A percentile compares a stretch with the other conserved stretches of the same genome.
phyloP scores from a whole-genome alignment of 2,888 invertebrate species.

The Panopea generosa region DNA sequence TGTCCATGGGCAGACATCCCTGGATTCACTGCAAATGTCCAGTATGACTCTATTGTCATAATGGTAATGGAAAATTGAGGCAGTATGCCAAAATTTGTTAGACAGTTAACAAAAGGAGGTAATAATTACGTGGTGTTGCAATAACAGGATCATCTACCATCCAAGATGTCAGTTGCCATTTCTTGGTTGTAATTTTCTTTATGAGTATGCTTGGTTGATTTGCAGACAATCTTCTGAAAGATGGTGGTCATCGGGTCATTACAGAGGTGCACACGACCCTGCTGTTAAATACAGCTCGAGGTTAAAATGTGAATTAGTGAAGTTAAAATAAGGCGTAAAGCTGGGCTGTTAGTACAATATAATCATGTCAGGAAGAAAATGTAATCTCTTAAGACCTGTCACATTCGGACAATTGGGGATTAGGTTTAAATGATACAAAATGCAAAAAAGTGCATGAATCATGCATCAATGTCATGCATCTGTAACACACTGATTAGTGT shows the following conservation, averaged over 20 bases:
- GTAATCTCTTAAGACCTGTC: conserved; percentile 39
- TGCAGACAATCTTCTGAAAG: conserved; percentile 40
- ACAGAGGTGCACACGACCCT: conserved; percentile 47
- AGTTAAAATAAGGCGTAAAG: conserved; percentile 28
- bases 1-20: conserved; percentile 49
- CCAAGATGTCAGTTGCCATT: conserved; percentile 42
- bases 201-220: conserved; percentile 54
- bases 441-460: conserved; percentile 46
- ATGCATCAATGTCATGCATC: conserved; percentile 61
- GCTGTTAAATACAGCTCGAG: conserved; percentile 46
- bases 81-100: conserved; percentile 44
- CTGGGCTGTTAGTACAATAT: conserved; percentile 32
- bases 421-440: conserved; percentile 45
- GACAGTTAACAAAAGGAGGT: conserved; percentile 46
- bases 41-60: conserved; percentile 36
- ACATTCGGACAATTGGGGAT: conserved; percentile 40
- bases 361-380: conserved; percentile 30
- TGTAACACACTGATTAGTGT: conserved; percentile 40
- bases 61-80: conserved; percentile 18
- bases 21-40: conserved; percentile 56
- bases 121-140: conserved; percentile 53
- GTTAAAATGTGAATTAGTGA: conserved; percentile 41
- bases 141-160: conserved; percentile 40
- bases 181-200: conserved; percentile 58
- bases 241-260: conserved; percentile 61